phyloP scores from a whole-genome alignment of 2,113 vertebrate species.

The Myiozetetes cayanensis region DNA sequence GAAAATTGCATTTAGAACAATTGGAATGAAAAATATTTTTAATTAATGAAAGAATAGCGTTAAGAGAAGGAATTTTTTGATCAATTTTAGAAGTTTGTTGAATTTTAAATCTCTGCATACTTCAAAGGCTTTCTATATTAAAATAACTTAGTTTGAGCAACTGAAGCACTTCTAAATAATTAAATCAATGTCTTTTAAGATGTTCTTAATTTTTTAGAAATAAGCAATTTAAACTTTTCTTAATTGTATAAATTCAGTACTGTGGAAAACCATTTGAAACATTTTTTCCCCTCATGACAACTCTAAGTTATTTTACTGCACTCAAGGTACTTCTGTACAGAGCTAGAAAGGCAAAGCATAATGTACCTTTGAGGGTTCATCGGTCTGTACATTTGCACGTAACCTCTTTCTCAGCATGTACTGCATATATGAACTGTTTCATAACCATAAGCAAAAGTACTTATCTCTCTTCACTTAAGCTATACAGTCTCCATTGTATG shows the following conservation, averaged over 20 bases:
- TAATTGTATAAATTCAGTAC: conserved; percentile 25
- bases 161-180: conserved; percentile 14
- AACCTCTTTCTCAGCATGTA: neutral
- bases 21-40: conserved; percentile 38
- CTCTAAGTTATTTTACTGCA: conserved; percentile 18
- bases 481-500: neutral
- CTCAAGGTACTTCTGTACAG: neutral
- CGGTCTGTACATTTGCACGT: neutral
- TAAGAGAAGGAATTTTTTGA: neutral
- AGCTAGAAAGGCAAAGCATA: conserved; percentile 3
- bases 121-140: conserved; percentile 33
- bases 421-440: neutral
- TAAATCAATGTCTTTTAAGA: conserved; percentile 54
- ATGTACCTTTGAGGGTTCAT: neutral
- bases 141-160: conserved; percentile 12
- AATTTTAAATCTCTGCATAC: neutral
- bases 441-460: neutral
- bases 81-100: neutral
- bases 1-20: neutral
- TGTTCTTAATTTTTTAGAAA: neutral
- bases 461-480: neutral
- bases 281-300: neutral
- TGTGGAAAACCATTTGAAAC: neutral
- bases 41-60: neutral
- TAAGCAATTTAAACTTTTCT: neutral